Percentiles rank a stretch among this genome's conserved stretches.
Evolutionary conservation across 2,113 vertebrate genomes (phyloP).

Genomic region (Calypte anna): DNA sequence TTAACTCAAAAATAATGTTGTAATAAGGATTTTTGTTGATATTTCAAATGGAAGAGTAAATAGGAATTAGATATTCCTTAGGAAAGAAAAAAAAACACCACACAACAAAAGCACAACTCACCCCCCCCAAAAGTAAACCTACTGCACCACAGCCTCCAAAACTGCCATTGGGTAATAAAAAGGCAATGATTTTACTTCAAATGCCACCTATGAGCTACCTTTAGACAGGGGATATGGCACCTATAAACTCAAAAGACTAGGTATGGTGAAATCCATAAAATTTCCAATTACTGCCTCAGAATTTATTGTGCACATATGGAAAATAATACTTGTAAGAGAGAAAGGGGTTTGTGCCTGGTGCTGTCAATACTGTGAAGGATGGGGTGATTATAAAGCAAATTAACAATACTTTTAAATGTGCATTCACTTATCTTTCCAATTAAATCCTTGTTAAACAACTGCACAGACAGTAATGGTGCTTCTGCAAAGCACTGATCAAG

Average conservation of each 20-base stretch:
- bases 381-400: slow-evolving; percentile 91
- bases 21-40: slow-evolving; percentile 4
- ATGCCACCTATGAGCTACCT: slow-evolving; percentile 65
- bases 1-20: slow-evolving; percentile 37
- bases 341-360: slow-evolving; percentile 84
- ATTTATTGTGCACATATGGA: slow-evolving; percentile 88
- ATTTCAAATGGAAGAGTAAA: slow-evolving; percentile 34
- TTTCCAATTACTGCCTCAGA: slow-evolving; percentile 84
- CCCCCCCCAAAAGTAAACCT: not conserved
- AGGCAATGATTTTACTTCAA: not conserved
- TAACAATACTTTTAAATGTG: slow-evolving; percentile 92
- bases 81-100: not conserved
- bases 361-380: slow-evolving; percentile 91
- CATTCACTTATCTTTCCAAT: slow-evolving; percentile 93
- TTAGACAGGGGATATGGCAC: slow-evolving; percentile 59
- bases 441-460: slow-evolving; percentile 92
- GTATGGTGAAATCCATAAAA: slow-evolving; percentile 83
- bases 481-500: slow-evolving; percentile 88
- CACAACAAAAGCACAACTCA: not conserved
- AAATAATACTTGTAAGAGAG: slow-evolving; percentile 89
- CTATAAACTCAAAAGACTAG: slow-evolving; percentile 75
- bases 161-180: not conserved
- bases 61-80: not conserved
- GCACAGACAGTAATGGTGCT: slow-evolving; percentile 87
- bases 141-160: not conserved